Evolutionary conservation across 1,140 invertebrate genomes (phyloP), one percentile per base, ranked within the genome.

Genomic region (Zaprionus tsacasi): DNA sequence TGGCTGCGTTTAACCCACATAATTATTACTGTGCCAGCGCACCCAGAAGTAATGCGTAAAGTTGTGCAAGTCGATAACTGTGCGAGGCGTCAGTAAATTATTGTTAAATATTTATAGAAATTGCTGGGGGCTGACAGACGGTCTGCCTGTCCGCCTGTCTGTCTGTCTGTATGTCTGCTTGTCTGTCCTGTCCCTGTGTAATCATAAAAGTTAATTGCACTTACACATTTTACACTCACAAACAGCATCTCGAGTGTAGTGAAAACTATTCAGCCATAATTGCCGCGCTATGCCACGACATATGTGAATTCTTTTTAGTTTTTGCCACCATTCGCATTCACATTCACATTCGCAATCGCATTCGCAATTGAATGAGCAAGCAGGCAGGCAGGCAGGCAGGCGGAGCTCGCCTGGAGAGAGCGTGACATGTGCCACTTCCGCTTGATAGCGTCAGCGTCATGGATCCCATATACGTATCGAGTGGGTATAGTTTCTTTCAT

Each of bases 391-490:
- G 21, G 21, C 21, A 21, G 21, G 21, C 21, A 21, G 21, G 1
- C 21, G 2, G 21, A n/a, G 66, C 63, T 60, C 1, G 66, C 63
- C 59, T 77, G 70, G 78, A 50, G 78, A 50, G 17, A 85, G 75
- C 68, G 86, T 82, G 88, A 79, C 85, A 89, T 89, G 85, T 89
- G 86, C 85, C 85, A 89, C 81, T 89, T 89, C 85, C 85, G 86
- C 85, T 68, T 90, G 85, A 89, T 89, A 89, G 86, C 86, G 78
- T 85, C 85, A 89, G 67, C 76, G 69, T 78, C 82, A 69, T 81
- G 77, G 73, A 73, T 83, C 70, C 70, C 80, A 55, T 82, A 76
- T 76, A 70, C 82, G 79, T 57, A 89, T 82, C 79, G 76, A 79
- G 70, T 81, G 79, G 82, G 45, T 59, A 55, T 64, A 35, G 57